These are phyloP conservation scores for Noctua pronuba DNA, from an alignment of 2,888 invertebrate genomes.

Conservation along the genomic window DNA sequence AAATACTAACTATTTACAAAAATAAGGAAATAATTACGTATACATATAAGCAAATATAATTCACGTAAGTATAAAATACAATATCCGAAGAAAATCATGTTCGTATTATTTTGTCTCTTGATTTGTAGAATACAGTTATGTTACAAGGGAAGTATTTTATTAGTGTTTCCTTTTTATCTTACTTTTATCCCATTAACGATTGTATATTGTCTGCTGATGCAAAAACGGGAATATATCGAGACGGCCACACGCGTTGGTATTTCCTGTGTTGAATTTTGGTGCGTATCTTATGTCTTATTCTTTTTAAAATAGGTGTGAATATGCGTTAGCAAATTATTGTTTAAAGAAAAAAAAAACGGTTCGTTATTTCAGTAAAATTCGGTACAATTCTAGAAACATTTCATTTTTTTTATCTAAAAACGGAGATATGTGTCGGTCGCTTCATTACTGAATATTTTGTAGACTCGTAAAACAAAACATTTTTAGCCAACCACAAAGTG, in stretches of 20 bases:
- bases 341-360: not conserved
- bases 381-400: not conserved
- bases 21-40: not conserved
- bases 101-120: constrained; percentile 33
- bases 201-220: constrained; percentile 59
- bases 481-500: constrained; percentile 4
- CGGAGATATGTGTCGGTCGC: not conserved
- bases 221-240: constrained; percentile 45
- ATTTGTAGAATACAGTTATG: constrained; percentile 57
- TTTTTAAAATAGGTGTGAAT: not conserved
- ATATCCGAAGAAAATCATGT: constrained; percentile 25
- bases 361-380: not conserved
- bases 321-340: not conserved
- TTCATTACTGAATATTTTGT: not conserved
- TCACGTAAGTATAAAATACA: not conserved
- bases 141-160: constrained; percentile 57
- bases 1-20: not conserved
- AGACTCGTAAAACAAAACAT: not conserved
- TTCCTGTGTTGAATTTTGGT: constrained; percentile 29
- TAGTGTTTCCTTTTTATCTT: constrained; percentile 59
- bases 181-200: constrained; percentile 52
- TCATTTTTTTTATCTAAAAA: not conserved
- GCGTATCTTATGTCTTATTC: not conserved
- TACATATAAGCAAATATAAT: not conserved
- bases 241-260: constrained; percentile 41